phyloP scores from a whole-genome alignment of 1,140 invertebrate species.

The Nomia melanderi region DNA sequence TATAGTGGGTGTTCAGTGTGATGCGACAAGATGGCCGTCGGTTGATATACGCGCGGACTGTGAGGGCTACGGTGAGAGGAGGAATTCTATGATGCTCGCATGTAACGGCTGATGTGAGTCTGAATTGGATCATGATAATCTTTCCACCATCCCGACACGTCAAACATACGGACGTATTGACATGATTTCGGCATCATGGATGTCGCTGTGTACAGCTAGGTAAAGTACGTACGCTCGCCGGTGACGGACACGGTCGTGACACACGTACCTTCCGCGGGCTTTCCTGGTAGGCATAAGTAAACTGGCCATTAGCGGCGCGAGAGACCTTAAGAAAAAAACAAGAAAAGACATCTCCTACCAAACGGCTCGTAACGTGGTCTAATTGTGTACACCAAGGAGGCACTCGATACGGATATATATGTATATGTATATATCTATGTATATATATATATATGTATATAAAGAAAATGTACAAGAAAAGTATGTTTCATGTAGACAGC shows the following conservation, averaged over 20 bases:
- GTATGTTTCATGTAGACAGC: conserved; percentile 52
- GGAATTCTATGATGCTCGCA: not conserved
- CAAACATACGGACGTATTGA: conserved; percentile 5
- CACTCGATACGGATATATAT: conserved; percentile 58
- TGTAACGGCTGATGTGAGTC: not conserved
- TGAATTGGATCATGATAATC: not conserved
- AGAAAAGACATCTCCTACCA: conserved; percentile 76
- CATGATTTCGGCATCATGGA: conserved; percentile 39
- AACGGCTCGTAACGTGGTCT: conserved; percentile 68
- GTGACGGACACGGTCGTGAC: conserved; percentile 61
- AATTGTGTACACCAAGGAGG: conserved; percentile 67
- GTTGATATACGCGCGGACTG: no score
- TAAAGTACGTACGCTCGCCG: conserved; percentile 71
- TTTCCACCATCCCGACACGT: conserved; percentile 1
- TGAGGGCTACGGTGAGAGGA: not conserved
- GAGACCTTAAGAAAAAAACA: conserved; percentile 80
- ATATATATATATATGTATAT: conserved; percentile 23
- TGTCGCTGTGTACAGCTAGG: conserved; percentile 57
- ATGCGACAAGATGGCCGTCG: no score
- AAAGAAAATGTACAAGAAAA: no score
- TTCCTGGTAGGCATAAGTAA: conserved; percentile 82
- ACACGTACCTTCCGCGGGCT: conserved; percentile 80
- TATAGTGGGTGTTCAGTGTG: no score
- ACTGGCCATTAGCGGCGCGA: conserved; percentile 80
- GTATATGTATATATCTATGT: conserved; percentile 30